Percentiles rank a stretch among this genome's conserved stretches.
phyloP scores from a whole-genome alignment of 2,888 invertebrate species.

The Nesidiocoris tenuis region DNA sequence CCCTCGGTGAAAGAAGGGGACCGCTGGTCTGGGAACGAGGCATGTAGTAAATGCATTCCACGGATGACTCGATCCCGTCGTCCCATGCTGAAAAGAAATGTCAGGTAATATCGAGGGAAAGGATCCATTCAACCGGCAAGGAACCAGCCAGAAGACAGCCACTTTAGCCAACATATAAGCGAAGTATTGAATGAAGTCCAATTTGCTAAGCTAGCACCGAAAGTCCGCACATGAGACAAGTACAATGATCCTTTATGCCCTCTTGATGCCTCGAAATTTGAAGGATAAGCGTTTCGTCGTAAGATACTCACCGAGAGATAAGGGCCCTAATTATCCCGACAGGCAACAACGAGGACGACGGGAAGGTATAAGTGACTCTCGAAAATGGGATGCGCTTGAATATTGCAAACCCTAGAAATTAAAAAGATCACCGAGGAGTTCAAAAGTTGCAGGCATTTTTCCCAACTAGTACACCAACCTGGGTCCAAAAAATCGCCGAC shows the following conservation, averaged over 20 bases:
- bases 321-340: not conserved
- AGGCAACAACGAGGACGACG: not conserved
- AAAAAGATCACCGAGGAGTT: not conserved
- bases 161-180: no score
- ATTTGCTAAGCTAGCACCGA: no score
- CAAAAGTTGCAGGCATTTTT: no score
- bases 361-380: no score
- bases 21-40: conserved; percentile 18
- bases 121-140: conserved; percentile 4
- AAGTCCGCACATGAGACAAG: no score
- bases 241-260: no score
- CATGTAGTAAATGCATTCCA: conserved; percentile 34
- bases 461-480: no score
- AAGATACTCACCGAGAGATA: not conserved
- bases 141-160: no score
- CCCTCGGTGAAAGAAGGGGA: no score
- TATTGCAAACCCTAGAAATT: not conserved
- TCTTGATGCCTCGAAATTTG: no score
- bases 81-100: conserved; percentile 26
- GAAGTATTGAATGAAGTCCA: no score
- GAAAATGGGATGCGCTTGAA: not conserved
- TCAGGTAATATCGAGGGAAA: conserved; percentile 21
- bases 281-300: not conserved
- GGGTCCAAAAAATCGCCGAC: no score
- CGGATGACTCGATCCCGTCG: conserved; percentile 19